Base-by-base conservation (phyloP, 1,140 invertebrate species). In the Hyles vespertilio region DNA sequence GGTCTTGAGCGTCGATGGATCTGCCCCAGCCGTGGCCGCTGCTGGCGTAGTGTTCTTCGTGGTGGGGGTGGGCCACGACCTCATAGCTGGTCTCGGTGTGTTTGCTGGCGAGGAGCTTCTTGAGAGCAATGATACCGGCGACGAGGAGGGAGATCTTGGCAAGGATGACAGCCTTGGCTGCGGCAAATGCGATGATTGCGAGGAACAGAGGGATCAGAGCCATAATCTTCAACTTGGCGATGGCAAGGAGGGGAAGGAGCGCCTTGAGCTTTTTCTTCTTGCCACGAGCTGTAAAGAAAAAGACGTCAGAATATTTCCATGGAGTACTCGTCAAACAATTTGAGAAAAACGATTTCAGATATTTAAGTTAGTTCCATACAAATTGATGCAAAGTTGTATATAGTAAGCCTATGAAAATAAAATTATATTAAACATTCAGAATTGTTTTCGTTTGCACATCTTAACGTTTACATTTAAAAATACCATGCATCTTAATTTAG, bases 91-190 rank as follows among this genome's bases (percentile, higher is more conserved):
- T 92, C 47, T 92, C 92, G 58, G 92, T 91, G 54, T 91, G 92
- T 70, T 95, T 95, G 69, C 90, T 90, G 44, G 92, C 94, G 34
- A 96, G 81, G 5, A 96, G 89, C 75, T 96, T 96, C 89, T 96
- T 95, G 61, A 96, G 84, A 4, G 92, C 94, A 67, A 96, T 93
- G 64, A 96, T 92, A 64, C 91, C 92, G 62, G 94, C 92, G 56
- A 96, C 91, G 47, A 95, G 91, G 6, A 96, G 91, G 6, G 95
- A 94, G 59, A 96, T 91, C 88, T 96, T 96, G 78, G 94, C 94
- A 65, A 96, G 91, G 50, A 96, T 89, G 53, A 96, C 90, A 11
- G 95, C 95, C 89, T 96, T 96, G 89, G 95, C 93, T 5, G 95
- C 94, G 36, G 95, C 89, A n/a, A 96, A 90, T 6, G 94, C 95